These are phyloP conservation scores for Ptychadena robeensis DNA, from an alignment of 2,797 vertebrate species.

Conservation along the genomic window DNA sequence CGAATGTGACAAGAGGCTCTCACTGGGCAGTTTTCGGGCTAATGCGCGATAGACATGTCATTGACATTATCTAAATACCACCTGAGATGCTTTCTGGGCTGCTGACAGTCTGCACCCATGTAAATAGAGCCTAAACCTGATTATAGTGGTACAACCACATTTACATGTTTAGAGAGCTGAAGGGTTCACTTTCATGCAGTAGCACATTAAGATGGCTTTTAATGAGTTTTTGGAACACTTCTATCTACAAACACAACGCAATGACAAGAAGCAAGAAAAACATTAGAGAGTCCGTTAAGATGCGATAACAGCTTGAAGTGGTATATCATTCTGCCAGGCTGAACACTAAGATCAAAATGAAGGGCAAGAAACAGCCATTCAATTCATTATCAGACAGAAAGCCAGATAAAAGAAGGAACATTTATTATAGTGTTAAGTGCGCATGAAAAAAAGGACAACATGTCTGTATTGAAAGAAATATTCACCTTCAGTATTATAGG, in stretches of 20 bases:
- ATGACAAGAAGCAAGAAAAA: conserved; percentile 49
- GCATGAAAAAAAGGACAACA: conserved; percentile 18
- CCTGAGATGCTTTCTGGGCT: no score
- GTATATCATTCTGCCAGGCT: conserved; percentile 57
- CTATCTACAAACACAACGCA: conserved; percentile 49
- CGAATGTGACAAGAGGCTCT: no score
- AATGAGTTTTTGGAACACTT: conserved; percentile 37
- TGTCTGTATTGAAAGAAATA: background rate
- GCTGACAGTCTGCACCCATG: no score
- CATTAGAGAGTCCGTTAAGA: conserved; percentile 45
- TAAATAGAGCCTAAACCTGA: no score
- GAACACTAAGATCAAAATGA: conserved; percentile 49
- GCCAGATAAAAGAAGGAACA: conserved; percentile 29
- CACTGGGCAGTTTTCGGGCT: no score
- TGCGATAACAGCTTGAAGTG: conserved; percentile 56
- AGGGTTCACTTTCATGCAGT: background rate
- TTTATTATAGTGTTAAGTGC: conserved; percentile 38
- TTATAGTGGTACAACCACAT: background rate
- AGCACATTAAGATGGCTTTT: conserved; percentile 21
- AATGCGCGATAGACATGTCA: no score
- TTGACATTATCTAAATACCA: no score
- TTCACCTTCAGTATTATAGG: background rate
- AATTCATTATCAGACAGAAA: conserved; percentile 23
- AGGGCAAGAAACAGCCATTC: conserved; percentile 47
- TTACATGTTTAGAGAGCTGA: background rate